Conservation (phyloP, 2,888 invertebrate genomes). For the Pyrrhia umbra region DNA sequence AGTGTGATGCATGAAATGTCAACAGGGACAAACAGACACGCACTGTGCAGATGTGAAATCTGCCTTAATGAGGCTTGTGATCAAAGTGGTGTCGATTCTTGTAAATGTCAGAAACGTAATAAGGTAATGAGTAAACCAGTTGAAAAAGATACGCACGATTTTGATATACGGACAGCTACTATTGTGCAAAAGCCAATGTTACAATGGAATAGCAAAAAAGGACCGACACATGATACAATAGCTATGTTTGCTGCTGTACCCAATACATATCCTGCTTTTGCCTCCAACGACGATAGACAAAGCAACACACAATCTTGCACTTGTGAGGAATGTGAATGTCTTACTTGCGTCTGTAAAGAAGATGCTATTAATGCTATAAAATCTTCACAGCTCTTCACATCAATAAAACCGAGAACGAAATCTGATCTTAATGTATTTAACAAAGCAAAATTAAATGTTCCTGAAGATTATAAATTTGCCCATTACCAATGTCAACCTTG, state of each 20-base stretch:
- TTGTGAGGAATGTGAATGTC: constrained; percentile 71
- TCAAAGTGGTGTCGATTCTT: constrained; percentile 64
- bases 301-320: constrained; percentile 47
- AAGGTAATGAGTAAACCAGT: constrained; percentile 72
- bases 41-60: constrained; percentile 69
- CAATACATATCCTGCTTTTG: constrained; percentile 22
- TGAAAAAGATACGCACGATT: constrained; percentile 68
- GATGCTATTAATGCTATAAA: constrained; percentile 43
- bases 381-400: constrained; percentile 34
- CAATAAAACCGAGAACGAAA: constrained; percentile 3
- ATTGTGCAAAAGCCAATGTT: constrained; percentile 23
- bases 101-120: constrained; percentile 70
- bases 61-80: constrained; percentile 72
- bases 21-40: constrained; percentile 68
- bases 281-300: not conserved
- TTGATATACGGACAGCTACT: constrained; percentile 70
- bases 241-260: constrained; percentile 68
- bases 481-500: constrained; percentile 64
- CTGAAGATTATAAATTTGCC: constrained; percentile 58
- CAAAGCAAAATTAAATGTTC: not conserved
- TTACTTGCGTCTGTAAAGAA: constrained; percentile 64
- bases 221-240: constrained; percentile 56
- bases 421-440: not conserved
- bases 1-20: constrained; percentile 69
- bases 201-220: constrained; percentile 19